These are phyloP conservation scores for Piliocolobus tephrosceles DNA, from an alignment of 2,113 vertebrate species.

Conservation along the genomic window DNA sequence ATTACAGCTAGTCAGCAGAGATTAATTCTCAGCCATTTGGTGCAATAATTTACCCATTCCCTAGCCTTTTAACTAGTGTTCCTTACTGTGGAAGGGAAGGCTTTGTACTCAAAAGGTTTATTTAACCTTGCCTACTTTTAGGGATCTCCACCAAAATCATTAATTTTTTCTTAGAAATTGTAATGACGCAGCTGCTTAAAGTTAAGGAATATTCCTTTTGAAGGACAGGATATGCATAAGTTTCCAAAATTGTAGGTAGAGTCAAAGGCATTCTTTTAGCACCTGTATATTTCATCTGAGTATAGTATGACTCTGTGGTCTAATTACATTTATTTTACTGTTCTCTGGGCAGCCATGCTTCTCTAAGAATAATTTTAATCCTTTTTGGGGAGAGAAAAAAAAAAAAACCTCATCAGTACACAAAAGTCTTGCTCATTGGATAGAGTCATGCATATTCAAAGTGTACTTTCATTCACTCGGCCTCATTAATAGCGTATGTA, in stretches of 20 bases:
- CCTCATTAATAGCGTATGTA: conserved; percentile 74
- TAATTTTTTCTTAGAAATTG: conserved; percentile 74
- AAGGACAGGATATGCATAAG: neutral
- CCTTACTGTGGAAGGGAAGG: conserved; percentile 75
- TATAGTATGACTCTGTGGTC: conserved; percentile 15
- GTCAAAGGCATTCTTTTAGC: neutral
- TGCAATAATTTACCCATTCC: conserved; percentile 89
- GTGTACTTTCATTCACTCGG: conserved; percentile 47
- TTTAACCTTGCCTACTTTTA: conserved; percentile 84
- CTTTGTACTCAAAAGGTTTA: conserved; percentile 84
- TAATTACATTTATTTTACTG: conserved; percentile 31
- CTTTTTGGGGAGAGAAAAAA: neutral
- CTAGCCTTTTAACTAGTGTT: conserved; percentile 86
- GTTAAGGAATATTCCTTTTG: conserved; percentile 74
- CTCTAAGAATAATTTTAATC: conserved; percentile 63
- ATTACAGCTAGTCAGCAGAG: conserved; percentile 89
- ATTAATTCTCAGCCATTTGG: conserved; percentile 92
- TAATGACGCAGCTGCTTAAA: conserved; percentile 73
- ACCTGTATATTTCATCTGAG: conserved; percentile 26
- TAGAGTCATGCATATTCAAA: conserved; percentile 40
- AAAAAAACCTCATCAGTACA: conserved; percentile 50
- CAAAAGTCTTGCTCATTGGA: conserved; percentile 43
- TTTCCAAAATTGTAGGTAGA: conserved; percentile 37
- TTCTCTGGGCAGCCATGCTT: neutral
- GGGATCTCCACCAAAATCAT: conserved; percentile 71